Conservation (phyloP, 2,113 vertebrate genomes). For the Lagopus muta region DNA sequence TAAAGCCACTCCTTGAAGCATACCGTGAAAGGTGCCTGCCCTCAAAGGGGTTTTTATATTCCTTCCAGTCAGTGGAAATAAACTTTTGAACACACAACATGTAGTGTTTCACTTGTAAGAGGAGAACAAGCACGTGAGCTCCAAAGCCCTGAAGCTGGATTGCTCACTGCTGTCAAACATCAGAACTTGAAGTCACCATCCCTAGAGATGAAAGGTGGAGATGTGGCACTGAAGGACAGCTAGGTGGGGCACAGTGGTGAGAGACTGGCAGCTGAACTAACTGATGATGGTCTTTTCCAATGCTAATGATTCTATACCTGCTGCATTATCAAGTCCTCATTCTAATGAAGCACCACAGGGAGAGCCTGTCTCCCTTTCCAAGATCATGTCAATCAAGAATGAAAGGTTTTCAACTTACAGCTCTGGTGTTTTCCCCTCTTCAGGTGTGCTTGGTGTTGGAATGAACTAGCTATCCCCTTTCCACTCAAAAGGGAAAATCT, state of each 20-base stretch:
- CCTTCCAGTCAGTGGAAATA: not conserved
- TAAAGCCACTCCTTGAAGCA: not conserved
- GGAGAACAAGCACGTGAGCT: not conserved
- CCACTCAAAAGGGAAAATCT: not conserved
- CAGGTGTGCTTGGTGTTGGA: not conserved
- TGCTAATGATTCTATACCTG: not conserved
- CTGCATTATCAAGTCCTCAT: conserved; percentile 8
- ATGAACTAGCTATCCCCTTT: not conserved
- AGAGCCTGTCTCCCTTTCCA: conserved; percentile 12
- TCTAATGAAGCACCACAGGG: not conserved
- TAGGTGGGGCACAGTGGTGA: no score
- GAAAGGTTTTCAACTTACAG: not conserved
- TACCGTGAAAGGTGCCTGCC: not conserved
- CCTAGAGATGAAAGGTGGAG: no score
- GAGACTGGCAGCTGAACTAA: no score
- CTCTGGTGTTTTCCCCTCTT: not conserved
- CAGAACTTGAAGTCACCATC: not conserved
- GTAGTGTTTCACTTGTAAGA: not conserved
- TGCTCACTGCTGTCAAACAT: not conserved
- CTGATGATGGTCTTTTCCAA: no score
- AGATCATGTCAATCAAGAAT: not conserved
- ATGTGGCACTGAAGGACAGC: no score
- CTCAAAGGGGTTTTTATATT: not conserved
- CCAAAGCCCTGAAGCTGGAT: not conserved
- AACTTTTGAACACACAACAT: not conserved